These are phyloP conservation scores for Coreius guichenoti DNA, from an alignment of 2,797 vertebrate species.

Conservation along the genomic window DNA sequence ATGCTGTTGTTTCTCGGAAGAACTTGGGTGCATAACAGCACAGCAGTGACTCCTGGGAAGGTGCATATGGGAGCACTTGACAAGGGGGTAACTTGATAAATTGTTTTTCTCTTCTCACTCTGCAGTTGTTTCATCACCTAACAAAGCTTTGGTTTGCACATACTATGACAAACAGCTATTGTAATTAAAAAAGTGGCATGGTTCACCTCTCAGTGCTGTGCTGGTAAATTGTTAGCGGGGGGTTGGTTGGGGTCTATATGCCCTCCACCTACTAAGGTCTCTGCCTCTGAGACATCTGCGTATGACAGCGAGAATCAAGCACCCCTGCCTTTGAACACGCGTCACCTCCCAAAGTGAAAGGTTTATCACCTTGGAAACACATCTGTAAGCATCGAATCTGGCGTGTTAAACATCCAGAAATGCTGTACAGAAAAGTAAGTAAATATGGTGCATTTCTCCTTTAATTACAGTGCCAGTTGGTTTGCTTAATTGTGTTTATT, in stretches of 20 bases:
- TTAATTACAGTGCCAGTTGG: constrained; percentile 56
- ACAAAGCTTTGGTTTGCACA: constrained; percentile 58
- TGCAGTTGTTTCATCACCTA: constrained; percentile 60
- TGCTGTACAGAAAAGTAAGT: constrained; percentile 66
- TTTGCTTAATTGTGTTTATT: constrained; percentile 31
- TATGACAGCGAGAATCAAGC: constrained; percentile 54
- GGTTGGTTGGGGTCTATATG: constrained; percentile 51
- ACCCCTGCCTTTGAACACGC: constrained; percentile 63
- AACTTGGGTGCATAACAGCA: constrained; percentile 39
- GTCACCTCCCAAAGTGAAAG: constrained; percentile 75
- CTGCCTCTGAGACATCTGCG: constrained; percentile 56
- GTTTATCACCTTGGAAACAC: constrained; percentile 81
- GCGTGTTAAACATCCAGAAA: constrained; percentile 65
- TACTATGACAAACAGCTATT: constrained; percentile 62
- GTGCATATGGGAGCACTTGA: constrained; percentile 54
- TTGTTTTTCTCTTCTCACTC: constrained; percentile 59
- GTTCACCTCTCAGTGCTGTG: constrained; percentile 62
- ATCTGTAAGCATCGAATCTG: constrained; percentile 70
- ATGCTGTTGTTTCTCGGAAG: constrained; percentile 16
- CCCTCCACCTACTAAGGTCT: constrained; percentile 67
- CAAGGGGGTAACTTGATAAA: constrained; percentile 55
- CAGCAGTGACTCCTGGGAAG: constrained; percentile 21
- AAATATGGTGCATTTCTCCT: constrained; percentile 63
- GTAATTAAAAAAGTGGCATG: constrained; percentile 62
- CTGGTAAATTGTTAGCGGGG: constrained; percentile 62